phyloP scores from a whole-genome alignment of 2,113 vertebrate species.

The Morone chrysops region DNA sequence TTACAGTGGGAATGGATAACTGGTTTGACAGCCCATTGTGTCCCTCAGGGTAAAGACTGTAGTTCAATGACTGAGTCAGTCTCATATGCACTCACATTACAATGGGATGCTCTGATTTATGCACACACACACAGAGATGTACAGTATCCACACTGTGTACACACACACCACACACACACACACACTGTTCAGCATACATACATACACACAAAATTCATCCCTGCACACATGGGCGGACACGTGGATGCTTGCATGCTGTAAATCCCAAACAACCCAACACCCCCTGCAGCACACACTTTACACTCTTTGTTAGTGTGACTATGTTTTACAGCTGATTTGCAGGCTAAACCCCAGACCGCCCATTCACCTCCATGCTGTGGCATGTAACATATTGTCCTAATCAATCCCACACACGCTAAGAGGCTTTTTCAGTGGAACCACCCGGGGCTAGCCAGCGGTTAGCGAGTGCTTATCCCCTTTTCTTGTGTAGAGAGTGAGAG shows the following conservation, averaged over 20 bases:
- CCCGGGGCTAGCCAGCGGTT: constrained; percentile 52
- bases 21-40: constrained; percentile 68
- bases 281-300: constrained; percentile 11
- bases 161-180: neutral
- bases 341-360: constrained; percentile 39
- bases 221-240: neutral
- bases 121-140: constrained; percentile 1
- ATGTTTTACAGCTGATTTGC: constrained; percentile 60
- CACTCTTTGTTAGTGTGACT: constrained; percentile 40
- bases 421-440: constrained; percentile 65
- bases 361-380: constrained; percentile 49
- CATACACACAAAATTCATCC: neutral
- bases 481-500: constrained; percentile 39
- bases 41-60: constrained; percentile 56
- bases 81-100: constrained; percentile 34
- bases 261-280: constrained; percentile 23
- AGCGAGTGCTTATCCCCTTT: constrained; percentile 53
- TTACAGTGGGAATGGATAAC: constrained; percentile 25
- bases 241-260: constrained; percentile 11
- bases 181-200: constrained; percentile 8
- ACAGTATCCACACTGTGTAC: neutral
- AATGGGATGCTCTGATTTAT: constrained; percentile 40
- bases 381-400: constrained; percentile 71
- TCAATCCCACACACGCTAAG: constrained; percentile 73
- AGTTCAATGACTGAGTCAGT: constrained; percentile 50